These are phyloP conservation scores for Neria commutata DNA, from an alignment of 2,888 invertebrate genomes.

Conservation along the genomic window DNA sequence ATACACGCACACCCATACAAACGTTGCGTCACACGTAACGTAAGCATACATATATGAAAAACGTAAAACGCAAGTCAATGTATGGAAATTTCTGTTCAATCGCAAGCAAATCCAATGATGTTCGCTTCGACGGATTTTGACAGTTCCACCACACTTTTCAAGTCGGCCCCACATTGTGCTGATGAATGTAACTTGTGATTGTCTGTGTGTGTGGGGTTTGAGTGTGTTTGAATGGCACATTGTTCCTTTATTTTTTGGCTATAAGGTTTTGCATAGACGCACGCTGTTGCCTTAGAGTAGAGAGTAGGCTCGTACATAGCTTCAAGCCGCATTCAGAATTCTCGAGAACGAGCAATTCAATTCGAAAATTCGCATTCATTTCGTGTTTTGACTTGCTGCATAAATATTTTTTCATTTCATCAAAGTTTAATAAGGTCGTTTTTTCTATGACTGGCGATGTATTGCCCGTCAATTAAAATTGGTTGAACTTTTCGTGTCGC, in stretches of 20 bases:
- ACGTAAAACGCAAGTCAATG: conserved; percentile 40
- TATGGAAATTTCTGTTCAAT: conserved; percentile 54
- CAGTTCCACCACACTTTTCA: conserved; percentile 43
- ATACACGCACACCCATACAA: background rate
- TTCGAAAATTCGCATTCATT: conserved; percentile 16
- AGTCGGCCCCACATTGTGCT: background rate
- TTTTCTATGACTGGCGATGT: background rate
- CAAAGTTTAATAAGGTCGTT: conserved; percentile 20
- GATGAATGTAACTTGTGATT: too few species aligned
- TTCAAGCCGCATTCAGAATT: too few species aligned
- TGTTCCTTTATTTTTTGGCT: background rate
- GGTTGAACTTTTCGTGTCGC: too few species aligned
- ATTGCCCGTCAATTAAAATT: background rate
- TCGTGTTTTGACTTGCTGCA: conserved; percentile 38
- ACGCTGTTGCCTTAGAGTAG: background rate
- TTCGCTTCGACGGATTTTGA: conserved; percentile 59
- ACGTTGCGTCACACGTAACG: too few species aligned
- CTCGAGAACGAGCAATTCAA: background rate
- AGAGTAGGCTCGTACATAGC: background rate
- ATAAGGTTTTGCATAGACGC: background rate
- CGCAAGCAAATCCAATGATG: conserved; percentile 59
- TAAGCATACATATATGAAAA: background rate
- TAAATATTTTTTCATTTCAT: conserved; percentile 40
- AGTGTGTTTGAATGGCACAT: background rate
- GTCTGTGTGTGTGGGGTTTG: background rate